phyloP scores from a whole-genome alignment of 2,113 vertebrate genomes.

The Pardalotus punctatus region DNA sequence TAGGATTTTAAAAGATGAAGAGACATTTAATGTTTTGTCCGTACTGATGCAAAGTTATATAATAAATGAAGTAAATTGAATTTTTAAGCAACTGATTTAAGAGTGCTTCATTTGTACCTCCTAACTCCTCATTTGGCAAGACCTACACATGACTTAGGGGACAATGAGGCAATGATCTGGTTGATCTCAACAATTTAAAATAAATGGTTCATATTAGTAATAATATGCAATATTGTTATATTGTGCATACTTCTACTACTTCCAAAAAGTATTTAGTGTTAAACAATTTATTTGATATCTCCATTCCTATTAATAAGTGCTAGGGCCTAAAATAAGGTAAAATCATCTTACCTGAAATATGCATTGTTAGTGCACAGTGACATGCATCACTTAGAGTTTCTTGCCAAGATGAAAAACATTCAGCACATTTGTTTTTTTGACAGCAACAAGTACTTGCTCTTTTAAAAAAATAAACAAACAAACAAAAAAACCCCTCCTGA shows the following conservation, averaged over 20 bases:
- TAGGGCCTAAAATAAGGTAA: not conserved
- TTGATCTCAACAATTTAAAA: not conserved
- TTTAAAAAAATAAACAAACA: not conserved
- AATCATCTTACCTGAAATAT: not conserved
- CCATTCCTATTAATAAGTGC: not conserved
- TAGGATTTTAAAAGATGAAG: not conserved
- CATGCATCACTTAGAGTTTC: not conserved
- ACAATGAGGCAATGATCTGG: not conserved
- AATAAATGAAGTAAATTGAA: not conserved
- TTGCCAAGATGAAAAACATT: not conserved
- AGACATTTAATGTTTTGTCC: not conserved
- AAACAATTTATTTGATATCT: not conserved
- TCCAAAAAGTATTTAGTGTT: not conserved
- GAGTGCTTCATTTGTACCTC: not conserved
- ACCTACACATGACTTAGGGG: not conserved
- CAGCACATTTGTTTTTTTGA: not conserved
- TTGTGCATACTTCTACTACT: not conserved
- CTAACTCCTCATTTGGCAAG: not conserved
- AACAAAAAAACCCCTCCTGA: not conserved
- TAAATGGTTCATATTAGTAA: not conserved
- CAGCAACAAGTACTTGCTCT: not conserved
- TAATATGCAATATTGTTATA: not conserved
- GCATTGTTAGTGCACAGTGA: not conserved
- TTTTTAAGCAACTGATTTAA: not conserved
- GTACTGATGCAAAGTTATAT: not conserved